Evolutionary conservation across 2,888 invertebrate species (phyloP), one percentile per base, ranked within the genome.

Genomic region (Agrotis ipsilon): DNA sequence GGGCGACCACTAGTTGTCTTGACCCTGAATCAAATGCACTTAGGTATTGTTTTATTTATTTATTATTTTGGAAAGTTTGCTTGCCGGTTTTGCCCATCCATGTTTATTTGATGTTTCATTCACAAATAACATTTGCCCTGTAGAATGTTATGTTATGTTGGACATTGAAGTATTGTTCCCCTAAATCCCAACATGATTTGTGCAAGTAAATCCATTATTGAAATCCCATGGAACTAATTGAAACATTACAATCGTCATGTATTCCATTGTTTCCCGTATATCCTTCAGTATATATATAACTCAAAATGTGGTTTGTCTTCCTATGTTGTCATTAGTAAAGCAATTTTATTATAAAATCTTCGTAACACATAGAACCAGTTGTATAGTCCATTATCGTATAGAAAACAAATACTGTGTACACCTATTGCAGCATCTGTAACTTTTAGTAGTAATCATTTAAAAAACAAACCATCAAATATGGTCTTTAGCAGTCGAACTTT

Each of bases 1-100:
- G 99, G 99, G 90, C 97, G 99, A 89, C 99, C 99, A 79, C 97
- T 99, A 92, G 98, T 99, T 94, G 98, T 99, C 85, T 97, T 99
- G 97, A 98, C 98, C 92, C 97, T 98, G 97, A 98, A 98, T 97
- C 97, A 97, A 96, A 97, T 98, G 93, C 98, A 98, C 94, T 97
- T 99, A 98, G 99, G 99, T 98, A 98, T 87, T 90, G 72, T 87
- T 88, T 88, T 87, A 72, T 85, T 86, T 83, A 83, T 74, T 82
- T 86, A 86, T 81, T 82, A 74, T 85, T 85, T 80, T 79, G 79
- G 71, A 66, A 24, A 71, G 32, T 57, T 78, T 86, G 87, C 82
- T 81, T 87, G 87, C 83, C 86, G 91, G 90, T 92, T 92, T 90
- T 87, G 87, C 77, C 80, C 85, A 88, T 83, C 69, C 78, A 75